phyloP scores from a whole-genome alignment of 2,888 invertebrate genomes.

The Leptinotarsa rubiginosa region DNA sequence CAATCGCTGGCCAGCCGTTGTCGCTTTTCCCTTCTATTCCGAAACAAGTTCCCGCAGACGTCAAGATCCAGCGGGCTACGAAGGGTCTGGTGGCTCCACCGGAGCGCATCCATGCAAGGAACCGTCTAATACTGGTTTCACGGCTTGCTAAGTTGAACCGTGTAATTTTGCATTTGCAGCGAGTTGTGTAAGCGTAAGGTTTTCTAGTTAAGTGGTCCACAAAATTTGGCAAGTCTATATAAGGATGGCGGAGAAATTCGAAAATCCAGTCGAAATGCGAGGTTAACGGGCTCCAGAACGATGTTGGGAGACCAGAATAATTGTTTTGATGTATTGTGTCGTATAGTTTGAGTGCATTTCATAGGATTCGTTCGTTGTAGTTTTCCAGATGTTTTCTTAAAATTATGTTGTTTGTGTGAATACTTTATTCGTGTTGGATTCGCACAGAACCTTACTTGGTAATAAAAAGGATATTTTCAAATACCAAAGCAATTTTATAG shows the following conservation, averaged over 20 bases:
- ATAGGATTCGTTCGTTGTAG: no score
- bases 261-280: slow-evolving; percentile 58
- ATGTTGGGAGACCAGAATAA: background rate
- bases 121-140: slow-evolving; percentile 68
- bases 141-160: slow-evolving; percentile 71
- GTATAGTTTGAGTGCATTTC: background rate
- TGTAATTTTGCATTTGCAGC: slow-evolving; percentile 72
- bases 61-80: slow-evolving; percentile 32
- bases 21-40: no score
- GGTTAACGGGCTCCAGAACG: slow-evolving; percentile 36
- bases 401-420: no score
- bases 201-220: slow-evolving; percentile 75
- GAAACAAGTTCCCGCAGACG: slow-evolving; percentile 20
- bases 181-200: slow-evolving; percentile 70
- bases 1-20: background rate
- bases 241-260: slow-evolving; percentile 64
- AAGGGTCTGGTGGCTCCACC: slow-evolving; percentile 54
- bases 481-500: no score
- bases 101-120: slow-evolving; percentile 65
- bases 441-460: no score
- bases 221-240: slow-evolving; percentile 73
- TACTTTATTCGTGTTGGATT: no score
- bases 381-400: no score
- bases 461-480: no score
- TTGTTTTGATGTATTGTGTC: background rate